These are phyloP conservation scores for Python bivittatus DNA, from an alignment of 2,113 vertebrate species.

Conservation along the genomic window DNA sequence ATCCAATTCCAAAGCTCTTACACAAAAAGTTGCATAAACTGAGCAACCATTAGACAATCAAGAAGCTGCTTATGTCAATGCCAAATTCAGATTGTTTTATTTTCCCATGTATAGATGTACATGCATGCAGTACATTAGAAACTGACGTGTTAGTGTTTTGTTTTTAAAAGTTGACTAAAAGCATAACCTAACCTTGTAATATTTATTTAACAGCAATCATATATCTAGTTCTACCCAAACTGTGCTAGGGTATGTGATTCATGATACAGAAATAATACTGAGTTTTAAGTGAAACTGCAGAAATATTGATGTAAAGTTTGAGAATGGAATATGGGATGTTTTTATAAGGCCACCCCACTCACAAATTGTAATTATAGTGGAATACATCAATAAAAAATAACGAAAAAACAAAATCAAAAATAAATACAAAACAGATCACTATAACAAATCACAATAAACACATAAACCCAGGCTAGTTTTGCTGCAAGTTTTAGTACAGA, in stretches of 20 bases:
- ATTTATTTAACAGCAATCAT: slow-evolving; percentile 17
- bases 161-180: slow-evolving; percentile 27
- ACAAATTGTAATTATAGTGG: neutral
- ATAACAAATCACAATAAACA: neutral
- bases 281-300: slow-evolving; percentile 6
- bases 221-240: slow-evolving; percentile 11
- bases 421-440: neutral
- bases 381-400: neutral
- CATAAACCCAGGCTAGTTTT: neutral
- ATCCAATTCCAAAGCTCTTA: neutral
- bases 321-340: neutral
- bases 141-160: neutral
- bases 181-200: neutral
- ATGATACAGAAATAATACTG: slow-evolving; percentile 15
- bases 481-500: neutral
- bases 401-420: neutral
- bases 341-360: too few species aligned
- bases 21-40: neutral
- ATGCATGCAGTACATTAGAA: slow-evolving; percentile 4
- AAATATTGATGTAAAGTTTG: slow-evolving; percentile 25
- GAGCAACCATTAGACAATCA: neutral
- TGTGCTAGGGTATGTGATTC: neutral
- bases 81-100: slow-evolving; percentile 6
- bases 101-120: slow-evolving; percentile 3
- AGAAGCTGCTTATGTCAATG: neutral